Conservation (phyloP, 1,140 invertebrate species). For the Zaprionus africanus region DNA sequence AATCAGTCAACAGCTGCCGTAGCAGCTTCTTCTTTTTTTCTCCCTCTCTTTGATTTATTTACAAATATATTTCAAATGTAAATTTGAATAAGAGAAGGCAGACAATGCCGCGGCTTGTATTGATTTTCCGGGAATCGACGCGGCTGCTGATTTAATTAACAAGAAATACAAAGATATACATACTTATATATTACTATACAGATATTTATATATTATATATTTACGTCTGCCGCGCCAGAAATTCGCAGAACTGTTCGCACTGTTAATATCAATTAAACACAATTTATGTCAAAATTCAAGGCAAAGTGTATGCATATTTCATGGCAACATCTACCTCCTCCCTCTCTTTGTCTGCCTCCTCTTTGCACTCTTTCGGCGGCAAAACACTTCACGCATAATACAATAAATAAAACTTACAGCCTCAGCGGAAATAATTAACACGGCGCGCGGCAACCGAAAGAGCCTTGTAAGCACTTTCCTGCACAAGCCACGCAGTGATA, state of each 20-base stretch:
- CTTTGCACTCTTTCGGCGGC: neutral
- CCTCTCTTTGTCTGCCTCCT: too few species aligned
- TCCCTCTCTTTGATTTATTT: conserved; percentile 35
- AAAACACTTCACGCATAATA: conserved; percentile 51
- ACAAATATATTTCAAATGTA: conserved; percentile 41
- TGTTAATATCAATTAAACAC: conserved; percentile 76
- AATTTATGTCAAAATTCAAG: conserved; percentile 64
- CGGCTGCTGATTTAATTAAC: conserved; percentile 44
- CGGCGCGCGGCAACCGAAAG: conserved; percentile 47
- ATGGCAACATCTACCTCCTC: conserved; percentile 35
- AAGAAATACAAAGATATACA: neutral
- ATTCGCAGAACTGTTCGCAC: conserved; percentile 17
- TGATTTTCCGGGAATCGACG: conserved; percentile 68
- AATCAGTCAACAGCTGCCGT: conserved; percentile 48
- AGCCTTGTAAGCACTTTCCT: conserved; percentile 66
- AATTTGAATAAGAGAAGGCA: conserved; percentile 20
- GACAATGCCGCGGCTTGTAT: conserved; percentile 46
- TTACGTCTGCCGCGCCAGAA: conserved; percentile 1
- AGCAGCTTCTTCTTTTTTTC: neutral
- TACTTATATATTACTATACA: neutral
- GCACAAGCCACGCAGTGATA: conserved; percentile 17
- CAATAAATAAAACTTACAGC: conserved; percentile 66
- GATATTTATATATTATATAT: neutral
- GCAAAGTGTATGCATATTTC: conserved; percentile 70
- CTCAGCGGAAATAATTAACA: conserved; percentile 77